Evolutionary conservation across 2,113 vertebrate genomes (phyloP).

Genomic region (Urocolius indicus): DNA sequence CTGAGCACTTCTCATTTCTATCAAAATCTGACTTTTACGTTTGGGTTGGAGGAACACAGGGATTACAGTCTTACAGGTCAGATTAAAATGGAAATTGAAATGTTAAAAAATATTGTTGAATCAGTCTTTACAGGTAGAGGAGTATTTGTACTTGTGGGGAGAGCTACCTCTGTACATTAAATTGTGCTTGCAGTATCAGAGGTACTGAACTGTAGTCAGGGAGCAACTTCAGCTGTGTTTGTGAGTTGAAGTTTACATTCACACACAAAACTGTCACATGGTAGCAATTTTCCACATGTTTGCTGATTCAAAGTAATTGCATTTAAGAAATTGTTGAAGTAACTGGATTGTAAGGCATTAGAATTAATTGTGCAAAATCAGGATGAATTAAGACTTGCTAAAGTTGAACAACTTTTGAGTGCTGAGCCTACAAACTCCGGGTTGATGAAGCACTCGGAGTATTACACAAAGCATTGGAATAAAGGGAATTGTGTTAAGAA

Average conservation of each 20-base stretch:
- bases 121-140: not conserved
- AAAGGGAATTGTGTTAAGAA: too few species aligned
- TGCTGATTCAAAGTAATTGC: not conserved
- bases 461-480: too few species aligned
- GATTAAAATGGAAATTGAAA: not conserved
- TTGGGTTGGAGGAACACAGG: not conserved
- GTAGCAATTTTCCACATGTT: not conserved
- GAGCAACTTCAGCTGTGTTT: not conserved
- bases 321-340: too few species aligned
- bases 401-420: too few species aligned
- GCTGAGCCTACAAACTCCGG: too few species aligned
- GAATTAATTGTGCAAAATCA: too few species aligned
- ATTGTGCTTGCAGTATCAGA: not conserved
- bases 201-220: rapidly evolving
- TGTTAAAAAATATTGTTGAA: not conserved
- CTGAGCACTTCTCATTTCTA: not conserved
- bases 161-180: not conserved
- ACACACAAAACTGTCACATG: not conserved
- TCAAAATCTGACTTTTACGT: not conserved
- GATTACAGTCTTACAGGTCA: not conserved
- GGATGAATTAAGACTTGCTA: too few species aligned
- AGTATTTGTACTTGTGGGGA: not conserved
- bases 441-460: too few species aligned
- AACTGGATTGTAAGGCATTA: too few species aligned
- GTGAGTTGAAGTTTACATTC: not conserved